Conservation (phyloP, 1,140 invertebrate genomes). For the Piezodorus guildinii region DNA sequence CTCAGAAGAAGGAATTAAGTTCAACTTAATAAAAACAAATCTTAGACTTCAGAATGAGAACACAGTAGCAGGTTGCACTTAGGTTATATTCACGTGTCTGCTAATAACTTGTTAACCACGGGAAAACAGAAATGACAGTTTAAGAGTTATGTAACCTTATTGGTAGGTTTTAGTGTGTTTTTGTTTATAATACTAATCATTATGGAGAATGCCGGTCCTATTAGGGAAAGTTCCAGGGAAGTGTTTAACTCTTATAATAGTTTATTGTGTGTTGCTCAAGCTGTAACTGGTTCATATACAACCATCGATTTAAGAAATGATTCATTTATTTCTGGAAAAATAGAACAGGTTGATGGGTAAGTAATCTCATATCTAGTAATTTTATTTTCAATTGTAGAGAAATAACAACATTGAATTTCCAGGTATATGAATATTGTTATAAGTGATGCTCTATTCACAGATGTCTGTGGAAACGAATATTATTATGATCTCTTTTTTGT, state of each 20-base stretch:
- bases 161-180: too few relatives aligned
- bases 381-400: not conserved
- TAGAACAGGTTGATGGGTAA: conserved; percentile 47
- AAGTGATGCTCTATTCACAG: conserved; percentile 19
- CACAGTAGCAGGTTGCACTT: too few relatives aligned
- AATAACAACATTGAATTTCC: conserved; percentile 7
- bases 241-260: conserved; percentile 33
- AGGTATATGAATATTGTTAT: conserved; percentile 22
- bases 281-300: conserved; percentile 46
- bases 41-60: too few relatives aligned
- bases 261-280: conserved; percentile 47
- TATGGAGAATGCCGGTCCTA: too few relatives aligned
- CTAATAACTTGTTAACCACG: too few relatives aligned
- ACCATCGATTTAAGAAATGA: conserved; percentile 56
- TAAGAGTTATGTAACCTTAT: too few relatives aligned
- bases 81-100: too few relatives aligned
- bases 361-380: not conserved
- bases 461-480: conserved; percentile 21
- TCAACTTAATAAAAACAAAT: too few relatives aligned
- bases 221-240: not conserved
- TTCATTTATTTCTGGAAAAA: conserved; percentile 42
- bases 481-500: conserved; percentile 20
- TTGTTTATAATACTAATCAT: too few relatives aligned
- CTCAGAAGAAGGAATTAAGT: too few relatives aligned
- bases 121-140: too few relatives aligned